These are phyloP conservation scores for Threskiornis aethiopicus DNA, from an alignment of 2,797 vertebrate species.

Conservation along the genomic window DNA sequence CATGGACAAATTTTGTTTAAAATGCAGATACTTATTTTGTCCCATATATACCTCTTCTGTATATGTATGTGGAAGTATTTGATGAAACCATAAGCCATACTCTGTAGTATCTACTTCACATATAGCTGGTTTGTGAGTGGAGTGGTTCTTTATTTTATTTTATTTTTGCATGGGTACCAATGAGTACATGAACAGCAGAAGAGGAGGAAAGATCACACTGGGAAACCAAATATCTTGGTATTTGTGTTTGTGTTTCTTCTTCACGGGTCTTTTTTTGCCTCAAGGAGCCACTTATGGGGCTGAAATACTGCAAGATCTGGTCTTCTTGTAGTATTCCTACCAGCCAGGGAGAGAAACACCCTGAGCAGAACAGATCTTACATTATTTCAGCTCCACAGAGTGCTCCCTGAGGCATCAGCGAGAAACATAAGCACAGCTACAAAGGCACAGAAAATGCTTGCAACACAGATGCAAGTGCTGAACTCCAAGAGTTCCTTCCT, in stretches of 20 bases:
- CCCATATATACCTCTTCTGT: neutral
- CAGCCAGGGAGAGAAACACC: constrained; percentile 55
- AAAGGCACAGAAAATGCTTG: constrained; percentile 23
- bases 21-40: neutral
- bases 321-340: constrained; percentile 43
- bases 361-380: constrained; percentile 65
- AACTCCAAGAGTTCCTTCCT: neutral
- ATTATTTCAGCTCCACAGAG: constrained; percentile 66
- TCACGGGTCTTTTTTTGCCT: constrained; percentile 59
- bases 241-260: constrained; percentile 56
- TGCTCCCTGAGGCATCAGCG: constrained; percentile 20
- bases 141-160: neutral
- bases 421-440: constrained; percentile 50
- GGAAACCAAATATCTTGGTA: constrained; percentile 47
- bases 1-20: neutral
- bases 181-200: neutral
- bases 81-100: neutral
- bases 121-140: neutral
- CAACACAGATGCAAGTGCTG: constrained; percentile 5
- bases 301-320: constrained; percentile 66
- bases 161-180: neutral
- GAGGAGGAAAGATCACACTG: constrained; percentile 12
- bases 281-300: constrained; percentile 62
- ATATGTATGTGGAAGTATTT: neutral
- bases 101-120: neutral